Evolutionary conservation across 2,113 vertebrate genomes (phyloP).

Genomic region (Manacus vitellinus): DNA sequence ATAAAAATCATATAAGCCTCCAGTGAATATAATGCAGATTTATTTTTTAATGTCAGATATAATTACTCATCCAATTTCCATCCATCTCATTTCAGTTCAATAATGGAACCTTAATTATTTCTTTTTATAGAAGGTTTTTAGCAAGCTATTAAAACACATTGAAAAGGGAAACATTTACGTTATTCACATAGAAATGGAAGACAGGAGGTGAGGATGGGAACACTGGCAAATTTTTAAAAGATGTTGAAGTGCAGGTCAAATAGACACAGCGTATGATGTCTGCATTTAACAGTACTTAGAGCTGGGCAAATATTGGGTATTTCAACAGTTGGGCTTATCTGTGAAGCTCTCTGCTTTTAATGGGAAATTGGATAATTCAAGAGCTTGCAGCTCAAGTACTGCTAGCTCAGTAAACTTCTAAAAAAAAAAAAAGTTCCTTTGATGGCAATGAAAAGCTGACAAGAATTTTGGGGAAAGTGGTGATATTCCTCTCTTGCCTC

Average conservation of each 20-base stretch:
- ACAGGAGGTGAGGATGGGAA: neutral
- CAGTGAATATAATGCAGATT: neutral
- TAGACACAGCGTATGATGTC: neutral
- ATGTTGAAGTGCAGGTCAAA: neutral
- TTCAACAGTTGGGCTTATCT: neutral
- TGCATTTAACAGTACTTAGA: neutral
- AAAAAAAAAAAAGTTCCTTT: neutral
- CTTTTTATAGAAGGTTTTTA: constrained; percentile 25
- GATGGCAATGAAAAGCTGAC: neutral
- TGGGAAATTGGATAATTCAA: neutral
- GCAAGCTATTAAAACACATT: neutral
- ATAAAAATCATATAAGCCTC: neutral
- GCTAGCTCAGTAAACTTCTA: neutral
- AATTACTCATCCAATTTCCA: constrained; percentile 32
- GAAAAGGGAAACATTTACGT: neutral
- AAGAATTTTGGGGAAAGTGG: neutral
- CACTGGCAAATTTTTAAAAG: neutral
- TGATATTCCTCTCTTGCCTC: neutral
- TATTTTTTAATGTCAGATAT: constrained; percentile 41
- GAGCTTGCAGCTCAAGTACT: neutral
- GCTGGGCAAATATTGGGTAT: neutral
- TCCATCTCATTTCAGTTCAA: neutral
- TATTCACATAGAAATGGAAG: neutral
- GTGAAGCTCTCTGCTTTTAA: neutral
- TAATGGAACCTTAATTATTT: constrained; percentile 25